Base-by-base conservation (phyloP, 2,888 invertebrate species). In the Pemphredon lugubris region DNA sequence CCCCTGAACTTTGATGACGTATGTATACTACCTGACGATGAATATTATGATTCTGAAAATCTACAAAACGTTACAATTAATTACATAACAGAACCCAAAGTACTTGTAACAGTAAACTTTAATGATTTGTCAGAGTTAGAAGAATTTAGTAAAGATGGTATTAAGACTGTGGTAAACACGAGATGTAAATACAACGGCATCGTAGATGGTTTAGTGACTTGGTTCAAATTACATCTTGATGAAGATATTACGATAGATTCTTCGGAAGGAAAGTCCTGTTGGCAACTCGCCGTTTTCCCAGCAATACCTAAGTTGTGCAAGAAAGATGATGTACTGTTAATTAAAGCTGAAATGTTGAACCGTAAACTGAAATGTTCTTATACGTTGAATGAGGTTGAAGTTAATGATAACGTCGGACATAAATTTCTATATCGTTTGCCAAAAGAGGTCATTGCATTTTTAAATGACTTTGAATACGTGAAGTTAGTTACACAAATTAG, bases 211-310 rank as follows among this genome's bases (percentile, higher is more conserved):
- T 89, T 95, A 45, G 93, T 93, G 53, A 92, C 94, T 34, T 96
- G 94, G 94, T 96, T 96, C 85, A 93, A 94, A 83, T 90, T 96
- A 64, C 90, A 94, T 84, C 90, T 96, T 48, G 92, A 94, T 79
- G 92, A 93, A 6, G 91, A 91, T 37, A 91, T 92, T 30, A 90
- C 89, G 0, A 90, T 96, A 37, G 93, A 93, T 51, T 94, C 94
- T 6, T 91, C 93, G 72, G 94, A 94, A 1, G 90, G 86, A 60
- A 89, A 90, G 23, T 87, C 91, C 70, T 95, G 95, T 81, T 96
- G 96, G 96, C 95, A 96, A 84, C 95, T 95, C 85, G 95, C 95
- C 5, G 90, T 96, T 37, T 95, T 94, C 86, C 93, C 86, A 14
- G 42, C 74, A 5, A 21, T 67, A 21, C 78, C 84, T 16, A 75